phyloP scores from a whole-genome alignment of 2,113 vertebrate species.

The Asarcornis scutulata region DNA sequence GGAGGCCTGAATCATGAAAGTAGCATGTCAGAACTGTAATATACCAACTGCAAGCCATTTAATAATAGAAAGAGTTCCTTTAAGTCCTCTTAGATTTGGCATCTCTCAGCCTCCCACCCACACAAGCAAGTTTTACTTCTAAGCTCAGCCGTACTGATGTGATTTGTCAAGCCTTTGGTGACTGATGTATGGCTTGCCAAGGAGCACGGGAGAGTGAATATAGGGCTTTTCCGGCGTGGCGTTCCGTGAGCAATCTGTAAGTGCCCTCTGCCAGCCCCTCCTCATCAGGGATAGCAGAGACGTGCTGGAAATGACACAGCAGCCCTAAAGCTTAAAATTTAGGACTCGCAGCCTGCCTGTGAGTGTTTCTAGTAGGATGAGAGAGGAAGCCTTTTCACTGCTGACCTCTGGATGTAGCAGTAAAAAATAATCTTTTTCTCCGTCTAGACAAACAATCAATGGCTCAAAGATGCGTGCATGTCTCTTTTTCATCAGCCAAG shows the following conservation, averaged over 20 bases:
- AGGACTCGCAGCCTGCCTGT: background rate
- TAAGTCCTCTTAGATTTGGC: constrained; percentile 39
- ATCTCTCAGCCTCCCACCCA: constrained; percentile 51
- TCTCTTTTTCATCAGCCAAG: background rate
- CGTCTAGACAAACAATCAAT: background rate
- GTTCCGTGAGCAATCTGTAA: background rate
- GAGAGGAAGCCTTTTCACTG: background rate
- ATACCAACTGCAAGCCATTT: constrained; percentile 41
- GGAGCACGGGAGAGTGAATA: background rate
- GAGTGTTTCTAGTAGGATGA: background rate
- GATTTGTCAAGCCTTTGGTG: constrained; percentile 41
- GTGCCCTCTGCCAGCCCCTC: background rate
- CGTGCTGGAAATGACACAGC: background rate
- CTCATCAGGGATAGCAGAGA: background rate
- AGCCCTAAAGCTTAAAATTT: constrained; percentile 7
- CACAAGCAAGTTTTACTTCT: constrained; percentile 52
- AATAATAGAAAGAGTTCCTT: constrained; percentile 51
- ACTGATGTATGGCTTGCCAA: constrained; percentile 7
- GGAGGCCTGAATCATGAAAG: constrained; percentile 8
- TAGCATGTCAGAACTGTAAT: constrained; percentile 20
- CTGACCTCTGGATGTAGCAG: constrained; percentile 13
- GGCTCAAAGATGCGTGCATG: background rate
- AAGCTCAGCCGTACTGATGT: constrained; percentile 23
- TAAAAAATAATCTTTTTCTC: background rate
- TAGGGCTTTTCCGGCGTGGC: background rate